phyloP scores from a whole-genome alignment of 1,140 invertebrate genomes.

The Drosophila tristis region DNA sequence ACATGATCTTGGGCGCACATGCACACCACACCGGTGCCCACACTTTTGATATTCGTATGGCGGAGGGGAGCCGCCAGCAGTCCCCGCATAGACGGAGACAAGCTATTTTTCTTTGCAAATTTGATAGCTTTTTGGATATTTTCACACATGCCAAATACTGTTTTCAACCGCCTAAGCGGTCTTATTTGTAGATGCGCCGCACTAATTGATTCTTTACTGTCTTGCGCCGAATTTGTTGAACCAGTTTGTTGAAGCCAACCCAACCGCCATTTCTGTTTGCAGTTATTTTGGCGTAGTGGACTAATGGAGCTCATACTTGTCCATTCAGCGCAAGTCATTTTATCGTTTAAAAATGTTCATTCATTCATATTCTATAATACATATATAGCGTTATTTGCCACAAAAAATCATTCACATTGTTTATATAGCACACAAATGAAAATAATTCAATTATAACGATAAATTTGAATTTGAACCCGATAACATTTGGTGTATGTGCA shows the following conservation, averaged over 20 bases:
- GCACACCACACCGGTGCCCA: conserved; percentile 8
- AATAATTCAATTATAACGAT: too few species aligned
- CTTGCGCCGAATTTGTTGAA: conserved; percentile 36
- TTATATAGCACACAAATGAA: too few species aligned
- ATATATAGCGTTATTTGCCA: too few species aligned
- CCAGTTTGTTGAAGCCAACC: conserved; percentile 25
- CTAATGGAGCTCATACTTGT: conserved; percentile 30
- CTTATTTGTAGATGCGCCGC: conserved; percentile 45
- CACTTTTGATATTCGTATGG: conserved; percentile 25
- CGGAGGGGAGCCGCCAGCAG: neutral
- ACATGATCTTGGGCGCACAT: conserved; percentile 30
- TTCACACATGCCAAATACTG: conserved; percentile 64
- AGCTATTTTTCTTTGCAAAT: conserved; percentile 35
- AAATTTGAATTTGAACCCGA: too few species aligned
- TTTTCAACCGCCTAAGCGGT: conserved; percentile 57
- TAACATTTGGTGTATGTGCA: too few species aligned
- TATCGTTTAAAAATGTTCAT: neutral
- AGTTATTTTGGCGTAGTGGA: conserved; percentile 34
- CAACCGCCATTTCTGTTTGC: conserved; percentile 22
- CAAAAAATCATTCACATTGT: too few species aligned
- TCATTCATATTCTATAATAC: too few species aligned
- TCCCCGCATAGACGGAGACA: conserved; percentile 7
- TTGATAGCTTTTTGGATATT: conserved; percentile 53
- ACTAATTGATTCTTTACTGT: conserved; percentile 78
- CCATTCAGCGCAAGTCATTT: conserved; percentile 8